Base-by-base conservation (phyloP, 1,140 invertebrate genomes). In the Nautilus pompilius region DNA sequence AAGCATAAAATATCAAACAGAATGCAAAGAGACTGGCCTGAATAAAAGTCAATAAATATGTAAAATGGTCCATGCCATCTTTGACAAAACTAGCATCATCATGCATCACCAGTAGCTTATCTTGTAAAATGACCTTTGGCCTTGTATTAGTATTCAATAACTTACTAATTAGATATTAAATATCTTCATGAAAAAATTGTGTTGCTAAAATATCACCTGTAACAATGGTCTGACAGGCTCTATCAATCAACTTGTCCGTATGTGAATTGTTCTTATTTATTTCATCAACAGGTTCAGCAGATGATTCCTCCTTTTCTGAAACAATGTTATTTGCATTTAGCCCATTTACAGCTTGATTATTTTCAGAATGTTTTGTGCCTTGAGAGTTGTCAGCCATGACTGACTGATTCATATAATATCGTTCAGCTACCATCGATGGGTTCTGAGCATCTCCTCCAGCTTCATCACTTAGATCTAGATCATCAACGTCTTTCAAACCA, bases 201-300 rank as follows among this genome's bases (percentile, higher is more conserved):
- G 80, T 83, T 28, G 81, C 81, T 45, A 82, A 68, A 58, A 83
- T 79, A 41, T 83, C 81, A 6, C 81, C 79, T n/a, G 81, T 83
- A 13, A 80, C 77, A 56, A 83, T 77, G 0, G 81, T 83, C 63
- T 83, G 81, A 66, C 80, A 82, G 5, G 71, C 74, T 57, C 73
- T 64, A 24, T 72, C 66, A 20, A 55, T 60, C 15, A 36, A 63
- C 48, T 63, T 70, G 29, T 20, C n/a, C 26, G 26, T 17, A 24
- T n/a, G 30, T 53, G 30, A 22, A 29, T 24, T 29, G n/a, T n/a
- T n/a, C n/a, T n/a, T n/a, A n/a, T n/a, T n/a, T n/a, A 58, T 41
- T 24, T 60, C 62, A 15, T 65, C 48, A 24, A 57, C 45, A 8
- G 56, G 41, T 53, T 55, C 67, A n/a, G 29, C 56, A 20, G 46